These are phyloP conservation scores for Corythoichthys intestinalis DNA, from an alignment of 2,113 vertebrate species.

Conservation along the genomic window DNA sequence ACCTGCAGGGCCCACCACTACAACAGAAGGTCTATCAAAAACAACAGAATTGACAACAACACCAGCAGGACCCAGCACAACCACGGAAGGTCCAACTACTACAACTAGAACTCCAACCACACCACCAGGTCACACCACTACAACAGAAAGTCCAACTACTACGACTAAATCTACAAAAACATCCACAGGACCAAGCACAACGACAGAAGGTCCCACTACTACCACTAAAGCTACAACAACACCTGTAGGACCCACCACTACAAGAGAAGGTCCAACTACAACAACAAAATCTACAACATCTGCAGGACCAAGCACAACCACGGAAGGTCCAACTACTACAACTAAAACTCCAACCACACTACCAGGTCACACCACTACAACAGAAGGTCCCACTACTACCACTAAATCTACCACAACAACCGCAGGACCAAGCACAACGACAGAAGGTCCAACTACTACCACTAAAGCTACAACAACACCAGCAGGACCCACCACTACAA, in stretches of 20 bases:
- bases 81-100: neutral
- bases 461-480: neutral
- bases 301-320: neutral
- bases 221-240: neutral
- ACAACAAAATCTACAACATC: neutral
- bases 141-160: neutral
- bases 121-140: neutral
- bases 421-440: neutral
- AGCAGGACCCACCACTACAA: neutral
- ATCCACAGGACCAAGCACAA: neutral
- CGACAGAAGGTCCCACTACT: neutral
- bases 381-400: neutral
- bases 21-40: neutral
- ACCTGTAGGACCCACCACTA: neutral
- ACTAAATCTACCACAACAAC: constrained; percentile 1
- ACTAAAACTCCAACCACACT: constrained; percentile 5
- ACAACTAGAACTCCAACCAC: neutral
- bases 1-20: neutral
- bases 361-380: neutral
- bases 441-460: neutral
- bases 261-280: neutral
- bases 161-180: neutral
- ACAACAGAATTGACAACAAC: neutral
- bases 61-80: neutral
- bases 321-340: neutral